phyloP scores from a whole-genome alignment of 2,888 invertebrate species.

The Exephanes ischioxanthus region DNA sequence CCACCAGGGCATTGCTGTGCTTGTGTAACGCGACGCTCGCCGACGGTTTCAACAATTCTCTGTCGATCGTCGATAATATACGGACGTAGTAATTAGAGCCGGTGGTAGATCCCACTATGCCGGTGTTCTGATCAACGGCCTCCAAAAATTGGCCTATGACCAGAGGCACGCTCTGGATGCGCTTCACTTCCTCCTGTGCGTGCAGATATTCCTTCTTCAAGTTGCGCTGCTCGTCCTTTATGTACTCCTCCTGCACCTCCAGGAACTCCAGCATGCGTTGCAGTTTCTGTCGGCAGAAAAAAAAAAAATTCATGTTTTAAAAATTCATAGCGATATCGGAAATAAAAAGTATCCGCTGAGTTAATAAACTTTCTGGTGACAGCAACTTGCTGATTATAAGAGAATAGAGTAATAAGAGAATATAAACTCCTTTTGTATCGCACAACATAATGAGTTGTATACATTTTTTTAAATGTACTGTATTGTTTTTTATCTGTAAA shows the following conservation, averaged over 20 bases:
- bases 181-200: slow-evolving; percentile 98
- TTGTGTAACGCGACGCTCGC: slow-evolving; percentile 99
- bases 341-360: too few species aligned
- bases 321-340: too few species aligned
- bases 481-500: too few species aligned
- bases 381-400: too few species aligned
- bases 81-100: slow-evolving; percentile 99
- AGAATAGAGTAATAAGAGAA: too few species aligned
- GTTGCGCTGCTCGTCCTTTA: slow-evolving; percentile 99
- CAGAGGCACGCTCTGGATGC: slow-evolving; percentile 99
- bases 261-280: slow-evolving; percentile 98
- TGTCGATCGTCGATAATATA: slow-evolving; percentile 98
- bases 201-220: slow-evolving; percentile 99
- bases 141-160: slow-evolving; percentile 99
- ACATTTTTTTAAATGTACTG: too few species aligned
- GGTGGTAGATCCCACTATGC: slow-evolving; percentile 99
- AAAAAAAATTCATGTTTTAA: background rate
- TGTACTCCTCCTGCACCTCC: slow-evolving; percentile 99
- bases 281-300: slow-evolving; percentile 89
- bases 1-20: slow-evolving; percentile 99
- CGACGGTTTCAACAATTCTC: slow-evolving; percentile 98
- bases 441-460: too few species aligned
- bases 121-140: slow-evolving; percentile 99
- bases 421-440: too few species aligned
- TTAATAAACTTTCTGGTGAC: too few species aligned